phyloP scores from a whole-genome alignment of 2,888 invertebrate species.

The Congeria kusceri region DNA sequence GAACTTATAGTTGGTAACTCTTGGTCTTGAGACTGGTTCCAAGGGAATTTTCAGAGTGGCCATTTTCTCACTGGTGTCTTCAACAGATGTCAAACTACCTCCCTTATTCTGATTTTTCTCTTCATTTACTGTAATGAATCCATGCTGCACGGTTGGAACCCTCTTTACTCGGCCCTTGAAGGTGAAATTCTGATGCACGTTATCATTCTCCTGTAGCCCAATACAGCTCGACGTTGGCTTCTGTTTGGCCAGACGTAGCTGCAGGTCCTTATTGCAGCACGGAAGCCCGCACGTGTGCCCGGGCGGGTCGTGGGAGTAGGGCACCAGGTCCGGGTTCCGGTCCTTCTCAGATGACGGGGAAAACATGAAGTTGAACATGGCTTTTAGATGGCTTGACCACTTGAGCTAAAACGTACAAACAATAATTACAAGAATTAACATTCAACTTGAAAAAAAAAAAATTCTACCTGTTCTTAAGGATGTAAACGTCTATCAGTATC shows the following conservation, averaged over 20 bases:
- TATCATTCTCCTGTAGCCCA: slow-evolving; percentile 53
- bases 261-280: slow-evolving; percentile 76
- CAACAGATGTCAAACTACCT: slow-evolving; percentile 48
- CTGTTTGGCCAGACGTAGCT: slow-evolving; percentile 40
- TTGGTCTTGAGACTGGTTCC: slow-evolving; percentile 1
- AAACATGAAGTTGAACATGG: slow-evolving; percentile 14
- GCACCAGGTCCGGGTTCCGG: slow-evolving; percentile 46
- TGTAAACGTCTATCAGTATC: no score
- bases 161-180: slow-evolving; percentile 61
- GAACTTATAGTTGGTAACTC: slow-evolving; percentile 51
- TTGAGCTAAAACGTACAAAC: slow-evolving; percentile 30
- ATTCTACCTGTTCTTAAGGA: no score
- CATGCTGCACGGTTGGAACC: slow-evolving; percentile 62
- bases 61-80: slow-evolving; percentile 37
- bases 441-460: no score
- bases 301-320: slow-evolving; percentile 79
- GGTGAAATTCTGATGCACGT: slow-evolving; percentile 72
- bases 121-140: slow-evolving; percentile 69
- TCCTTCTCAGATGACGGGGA: background rate
- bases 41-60: slow-evolving; percentile 15
- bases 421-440: no score
- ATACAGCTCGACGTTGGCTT: slow-evolving; percentile 67
- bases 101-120: slow-evolving; percentile 37
- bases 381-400: slow-evolving; percentile 21
- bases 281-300: slow-evolving; percentile 82